Conservation (phyloP, 2,797 vertebrate genomes). For the Scolopax bukidnonensis region DNA sequence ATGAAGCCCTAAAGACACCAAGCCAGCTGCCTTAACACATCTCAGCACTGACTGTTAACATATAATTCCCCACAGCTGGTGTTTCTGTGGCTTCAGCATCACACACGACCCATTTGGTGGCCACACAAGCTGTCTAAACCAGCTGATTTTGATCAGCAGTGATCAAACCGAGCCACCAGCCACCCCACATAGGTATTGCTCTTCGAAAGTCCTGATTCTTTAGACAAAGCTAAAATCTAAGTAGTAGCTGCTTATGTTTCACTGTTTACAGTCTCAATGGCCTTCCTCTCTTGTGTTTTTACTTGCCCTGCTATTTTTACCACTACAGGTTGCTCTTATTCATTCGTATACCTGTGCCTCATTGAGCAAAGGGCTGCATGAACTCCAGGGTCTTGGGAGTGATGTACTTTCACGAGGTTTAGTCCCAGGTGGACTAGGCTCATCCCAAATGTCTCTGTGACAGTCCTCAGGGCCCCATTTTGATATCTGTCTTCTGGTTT, state of each 20-base stretch:
- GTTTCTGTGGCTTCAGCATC: background rate
- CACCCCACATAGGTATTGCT: background rate
- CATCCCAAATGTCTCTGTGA: background rate
- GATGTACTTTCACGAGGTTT: background rate
- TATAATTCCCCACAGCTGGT: fast-evolving
- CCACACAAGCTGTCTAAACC: background rate
- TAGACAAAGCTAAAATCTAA: background rate
- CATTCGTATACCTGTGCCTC: background rate
- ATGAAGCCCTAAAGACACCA: background rate
- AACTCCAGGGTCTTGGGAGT: fast-evolving
- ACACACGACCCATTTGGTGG: background rate
- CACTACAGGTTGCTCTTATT: background rate
- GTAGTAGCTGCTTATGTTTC: background rate
- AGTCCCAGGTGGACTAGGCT: background rate
- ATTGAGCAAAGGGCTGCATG: background rate
- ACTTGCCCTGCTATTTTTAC: background rate
- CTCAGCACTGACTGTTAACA: background rate
- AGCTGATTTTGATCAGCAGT: background rate
- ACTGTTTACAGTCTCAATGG: background rate
- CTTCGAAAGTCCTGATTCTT: background rate
- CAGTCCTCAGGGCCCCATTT: background rate
- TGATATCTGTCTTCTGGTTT: background rate
- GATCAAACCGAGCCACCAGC: background rate
- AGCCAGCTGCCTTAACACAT: background rate
- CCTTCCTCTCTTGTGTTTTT: background rate